Evolutionary conservation across 2,888 invertebrate species (phyloP).

Genomic region (Beris morrisii): DNA sequence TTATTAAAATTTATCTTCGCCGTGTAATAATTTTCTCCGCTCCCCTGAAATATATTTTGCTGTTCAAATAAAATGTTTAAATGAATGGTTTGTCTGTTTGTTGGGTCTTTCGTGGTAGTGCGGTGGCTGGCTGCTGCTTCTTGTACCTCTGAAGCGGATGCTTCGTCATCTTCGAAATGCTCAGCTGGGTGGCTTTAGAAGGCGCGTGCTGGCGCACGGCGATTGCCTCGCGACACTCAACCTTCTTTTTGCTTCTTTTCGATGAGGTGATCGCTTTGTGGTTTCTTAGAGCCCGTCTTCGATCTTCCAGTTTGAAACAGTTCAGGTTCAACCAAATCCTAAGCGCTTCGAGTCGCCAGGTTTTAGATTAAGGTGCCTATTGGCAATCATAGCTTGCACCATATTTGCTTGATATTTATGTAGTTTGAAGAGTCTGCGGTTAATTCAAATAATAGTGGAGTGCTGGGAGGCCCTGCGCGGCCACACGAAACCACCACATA

Average conservation of each 20-base stretch:
- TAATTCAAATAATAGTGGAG: too few species aligned
- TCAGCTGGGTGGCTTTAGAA: constrained; percentile 40
- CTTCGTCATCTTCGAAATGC: constrained; percentile 40
- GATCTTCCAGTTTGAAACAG: too few species aligned
- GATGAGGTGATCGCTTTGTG: background rate
- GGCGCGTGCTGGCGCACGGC: constrained; percentile 40
- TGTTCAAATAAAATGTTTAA: too few species aligned
- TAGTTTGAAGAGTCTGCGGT: too few species aligned
- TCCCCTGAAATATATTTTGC: constrained; percentile 22
- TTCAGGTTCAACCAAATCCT: too few species aligned
- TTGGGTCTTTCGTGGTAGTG: constrained; percentile 2
- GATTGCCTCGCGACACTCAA: constrained; percentile 12
- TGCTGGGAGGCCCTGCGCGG: too few species aligned
- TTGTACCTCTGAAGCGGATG: constrained; percentile 24
- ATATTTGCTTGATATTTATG: too few species aligned
- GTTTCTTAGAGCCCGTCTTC: too few species aligned
- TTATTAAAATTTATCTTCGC: constrained; percentile 38
- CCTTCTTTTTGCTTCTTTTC: background rate
- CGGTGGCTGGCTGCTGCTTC: constrained; percentile 14
- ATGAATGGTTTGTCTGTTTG: background rate
- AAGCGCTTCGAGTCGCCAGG: too few species aligned
- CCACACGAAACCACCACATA: too few species aligned
- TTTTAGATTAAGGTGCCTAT: too few species aligned
- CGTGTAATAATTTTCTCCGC: constrained; percentile 39
- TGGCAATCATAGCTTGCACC: too few species aligned